These are phyloP conservation scores for Zaprionus ornatus DNA, from an alignment of 1,140 invertebrate genomes.

Conservation along the genomic window DNA sequence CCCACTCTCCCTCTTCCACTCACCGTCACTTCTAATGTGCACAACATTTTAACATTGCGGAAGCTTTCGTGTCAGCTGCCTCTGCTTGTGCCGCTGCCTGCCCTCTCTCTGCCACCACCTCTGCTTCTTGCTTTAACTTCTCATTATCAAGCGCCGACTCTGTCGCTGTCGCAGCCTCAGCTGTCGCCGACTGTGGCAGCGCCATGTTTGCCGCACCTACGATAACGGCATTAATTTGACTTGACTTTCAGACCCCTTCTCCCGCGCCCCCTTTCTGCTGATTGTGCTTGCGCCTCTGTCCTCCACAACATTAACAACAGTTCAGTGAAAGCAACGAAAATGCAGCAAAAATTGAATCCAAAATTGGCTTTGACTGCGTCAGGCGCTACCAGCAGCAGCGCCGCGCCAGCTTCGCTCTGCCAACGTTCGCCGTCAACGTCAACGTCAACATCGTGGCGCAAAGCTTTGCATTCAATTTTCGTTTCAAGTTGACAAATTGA, in stretches of 20 bases:
- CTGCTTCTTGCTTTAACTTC: constrained; percentile 65
- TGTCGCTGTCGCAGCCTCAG: constrained; percentile 31
- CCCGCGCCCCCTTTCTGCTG: neutral
- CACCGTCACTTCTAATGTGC: constrained; percentile 21
- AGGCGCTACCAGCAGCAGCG: constrained; percentile 33
- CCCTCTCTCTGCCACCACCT: neutral
- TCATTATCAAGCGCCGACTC: constrained; percentile 64
- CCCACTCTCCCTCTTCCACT: constrained; percentile 3
- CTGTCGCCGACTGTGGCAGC: constrained; percentile 45
- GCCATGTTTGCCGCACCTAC: constrained; percentile 77
- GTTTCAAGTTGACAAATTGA: constrained; percentile 79
- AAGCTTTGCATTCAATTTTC: constrained; percentile 81
- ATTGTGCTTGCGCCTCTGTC: constrained; percentile 4
- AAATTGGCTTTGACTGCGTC: constrained; percentile 69
- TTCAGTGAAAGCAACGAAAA: constrained; percentile 56
- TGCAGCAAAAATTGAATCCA: constrained; percentile 49
- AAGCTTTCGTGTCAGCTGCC: constrained; percentile 59
- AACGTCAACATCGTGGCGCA: constrained; percentile 57
- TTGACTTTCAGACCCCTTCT: constrained; percentile 45
- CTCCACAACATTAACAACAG: constrained; percentile 28
- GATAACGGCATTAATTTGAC: constrained; percentile 76
- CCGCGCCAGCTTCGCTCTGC: constrained; percentile 30
- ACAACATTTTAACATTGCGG: constrained; percentile 69
- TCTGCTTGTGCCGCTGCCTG: neutral
- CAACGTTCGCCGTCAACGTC: constrained; percentile 28